phyloP scores from a whole-genome alignment of 1,140 invertebrate genomes.

The Drosophila pachea region DNA sequence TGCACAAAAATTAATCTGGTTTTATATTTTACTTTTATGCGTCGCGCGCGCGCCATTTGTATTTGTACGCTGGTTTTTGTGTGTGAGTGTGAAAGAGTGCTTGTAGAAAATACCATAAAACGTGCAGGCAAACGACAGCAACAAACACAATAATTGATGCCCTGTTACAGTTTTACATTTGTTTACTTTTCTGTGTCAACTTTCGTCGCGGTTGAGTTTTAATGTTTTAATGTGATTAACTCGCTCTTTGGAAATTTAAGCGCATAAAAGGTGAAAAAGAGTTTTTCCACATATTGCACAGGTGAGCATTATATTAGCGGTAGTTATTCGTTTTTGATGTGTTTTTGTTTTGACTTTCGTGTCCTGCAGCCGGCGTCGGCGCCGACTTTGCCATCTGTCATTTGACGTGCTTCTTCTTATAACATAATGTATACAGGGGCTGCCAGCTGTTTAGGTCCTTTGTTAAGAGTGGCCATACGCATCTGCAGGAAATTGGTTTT shows the following conservation, averaged over 20 bases:
- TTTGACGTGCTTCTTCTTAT: constrained; percentile 22
- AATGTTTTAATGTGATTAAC: constrained; percentile 49
- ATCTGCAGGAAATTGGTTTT: constrained; percentile 70
- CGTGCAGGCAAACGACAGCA: constrained; percentile 60
- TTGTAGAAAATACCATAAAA: constrained; percentile 68
- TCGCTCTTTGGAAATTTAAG: constrained; percentile 29
- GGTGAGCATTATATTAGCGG: constrained; percentile 23
- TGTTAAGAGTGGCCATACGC: constrained; percentile 41
- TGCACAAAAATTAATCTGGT: constrained; percentile 70
- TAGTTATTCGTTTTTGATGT: constrained; percentile 14
- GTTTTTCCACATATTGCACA: constrained; percentile 23
- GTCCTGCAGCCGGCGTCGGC: constrained; percentile 49
- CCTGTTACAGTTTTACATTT: constrained; percentile 61
- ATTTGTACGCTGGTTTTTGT: constrained; percentile 37
- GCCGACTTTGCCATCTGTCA: constrained; percentile 59
- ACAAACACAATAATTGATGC: constrained; percentile 54
- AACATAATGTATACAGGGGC: constrained; percentile 30
- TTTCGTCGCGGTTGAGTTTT: constrained; percentile 50
- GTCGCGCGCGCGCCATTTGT: constrained; percentile 57
- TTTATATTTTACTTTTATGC: constrained; percentile 68
- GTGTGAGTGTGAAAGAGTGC: constrained; percentile 39
- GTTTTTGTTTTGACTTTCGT: constrained; percentile 69
- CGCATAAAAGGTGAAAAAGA: constrained; percentile 28
- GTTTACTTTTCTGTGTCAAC: constrained; percentile 70
- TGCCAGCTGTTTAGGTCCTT: constrained; percentile 61